Evolutionary conservation across 2,113 vertebrate species (phyloP).

Genomic region (Rostratula benghalensis): DNA sequence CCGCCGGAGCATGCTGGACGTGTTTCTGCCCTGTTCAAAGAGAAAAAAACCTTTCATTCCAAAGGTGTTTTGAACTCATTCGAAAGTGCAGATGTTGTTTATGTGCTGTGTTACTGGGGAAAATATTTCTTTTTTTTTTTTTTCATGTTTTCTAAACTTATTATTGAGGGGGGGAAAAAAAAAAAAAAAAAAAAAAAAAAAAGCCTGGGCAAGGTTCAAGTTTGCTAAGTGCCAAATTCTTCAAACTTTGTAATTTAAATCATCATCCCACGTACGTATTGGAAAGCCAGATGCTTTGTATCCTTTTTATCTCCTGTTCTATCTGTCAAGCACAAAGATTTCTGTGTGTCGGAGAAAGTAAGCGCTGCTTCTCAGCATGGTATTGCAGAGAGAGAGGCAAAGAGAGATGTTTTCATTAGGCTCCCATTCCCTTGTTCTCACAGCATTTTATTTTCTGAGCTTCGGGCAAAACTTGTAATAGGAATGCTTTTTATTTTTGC

Average conservation of each 20-base stretch:
- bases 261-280: neutral
- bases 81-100: slow-evolving; percentile 25
- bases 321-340: slow-evolving; percentile 31
- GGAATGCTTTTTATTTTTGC: neutral
- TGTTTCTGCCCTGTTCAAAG: slow-evolving; percentile 8
- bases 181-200: neutral
- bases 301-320: slow-evolving; percentile 39
- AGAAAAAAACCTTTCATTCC: slow-evolving; percentile 18
- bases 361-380: slow-evolving; percentile 20
- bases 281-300: slow-evolving; percentile 36
- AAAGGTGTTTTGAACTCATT: slow-evolving; percentile 16
- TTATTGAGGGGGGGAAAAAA: neutral
- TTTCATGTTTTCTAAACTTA: neutral
- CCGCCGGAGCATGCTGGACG: neutral
- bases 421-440: neutral
- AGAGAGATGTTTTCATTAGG: neutral
- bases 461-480: neutral
- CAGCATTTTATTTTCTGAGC: slow-evolving; percentile 4
- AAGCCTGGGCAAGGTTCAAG: neutral
- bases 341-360: neutral
- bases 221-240: neutral
- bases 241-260: slow-evolving; percentile 39
- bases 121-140: slow-evolving; percentile 34
- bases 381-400: neutral
- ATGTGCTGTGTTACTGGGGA: neutral